Evolutionary conservation across 2,113 vertebrate species (phyloP).

Genomic region (Mormyrus iriodes): DNA sequence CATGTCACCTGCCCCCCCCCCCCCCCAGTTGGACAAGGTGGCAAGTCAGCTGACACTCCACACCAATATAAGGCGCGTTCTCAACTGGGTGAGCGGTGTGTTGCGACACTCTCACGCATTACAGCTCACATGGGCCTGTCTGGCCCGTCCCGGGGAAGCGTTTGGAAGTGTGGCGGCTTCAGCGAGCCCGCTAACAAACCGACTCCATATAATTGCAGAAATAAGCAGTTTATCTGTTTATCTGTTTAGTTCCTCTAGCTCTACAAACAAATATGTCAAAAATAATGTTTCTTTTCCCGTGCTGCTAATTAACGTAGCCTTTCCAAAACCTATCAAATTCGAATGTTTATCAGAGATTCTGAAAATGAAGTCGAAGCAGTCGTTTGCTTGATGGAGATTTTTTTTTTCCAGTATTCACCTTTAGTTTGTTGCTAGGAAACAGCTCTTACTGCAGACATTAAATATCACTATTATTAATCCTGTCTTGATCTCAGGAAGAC

Average conservation of each 20-base stretch:
- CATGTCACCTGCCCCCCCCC: not conserved
- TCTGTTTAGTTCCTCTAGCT: not conserved
- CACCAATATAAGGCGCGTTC: not conserved
- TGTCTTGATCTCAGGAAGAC: conserved; percentile 3
- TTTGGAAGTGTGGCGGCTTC: not conserved
- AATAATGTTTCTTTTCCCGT: not conserved
- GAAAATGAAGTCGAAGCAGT: not conserved
- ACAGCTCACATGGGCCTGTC: not conserved
- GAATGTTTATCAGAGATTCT: not conserved
- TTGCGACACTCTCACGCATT: not conserved
- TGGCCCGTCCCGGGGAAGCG: not conserved
- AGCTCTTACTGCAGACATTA: not conserved
- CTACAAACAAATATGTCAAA: not conserved
- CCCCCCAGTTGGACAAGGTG: not conserved
- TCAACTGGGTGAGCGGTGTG: not conserved
- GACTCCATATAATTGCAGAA: not conserved
- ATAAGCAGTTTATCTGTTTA: not conserved
- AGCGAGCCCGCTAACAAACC: not conserved
- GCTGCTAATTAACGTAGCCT: not conserved
- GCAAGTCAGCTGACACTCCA: not conserved
- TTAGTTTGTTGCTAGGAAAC: conserved; percentile 19
- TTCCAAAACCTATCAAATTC: not conserved
- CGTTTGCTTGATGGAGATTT: conserved; percentile 7
- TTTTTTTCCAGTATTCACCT: conserved; percentile 7
- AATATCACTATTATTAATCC: conserved; percentile 15